Evolutionary conservation across 2,113 vertebrate genomes (phyloP).

Genomic region (Stigmatopora argus): DNA sequence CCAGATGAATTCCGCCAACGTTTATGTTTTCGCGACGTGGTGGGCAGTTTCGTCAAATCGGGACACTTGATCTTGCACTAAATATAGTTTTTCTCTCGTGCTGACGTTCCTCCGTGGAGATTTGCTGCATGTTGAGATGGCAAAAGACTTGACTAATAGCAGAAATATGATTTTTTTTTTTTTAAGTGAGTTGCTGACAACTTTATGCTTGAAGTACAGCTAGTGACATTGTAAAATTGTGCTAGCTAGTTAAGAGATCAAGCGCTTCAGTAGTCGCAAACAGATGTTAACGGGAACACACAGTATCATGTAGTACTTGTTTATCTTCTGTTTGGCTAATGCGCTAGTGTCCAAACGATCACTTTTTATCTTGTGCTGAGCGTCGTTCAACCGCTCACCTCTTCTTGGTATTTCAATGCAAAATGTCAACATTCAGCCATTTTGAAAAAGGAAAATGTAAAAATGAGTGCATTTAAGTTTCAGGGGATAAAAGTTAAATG

Average conservation of each 20-base stretch:
- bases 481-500: too few relatives aligned
- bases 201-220: neutral
- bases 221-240: neutral
- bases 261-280: neutral
- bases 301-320: neutral
- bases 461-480: too few relatives aligned
- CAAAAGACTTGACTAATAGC: neutral
- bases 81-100: neutral
- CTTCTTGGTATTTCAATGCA: too few relatives aligned
- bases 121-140: neutral
- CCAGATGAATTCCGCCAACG: slow-evolving; percentile 2
- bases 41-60: neutral
- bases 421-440: too few relatives aligned
- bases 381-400: too few relatives aligned
- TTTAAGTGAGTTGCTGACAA: too few relatives aligned
- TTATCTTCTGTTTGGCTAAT: too few relatives aligned
- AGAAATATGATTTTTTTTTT: neutral
- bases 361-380: too few relatives aligned
- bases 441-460: too few relatives aligned
- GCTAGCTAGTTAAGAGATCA: neutral
- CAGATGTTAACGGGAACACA: neutral
- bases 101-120: neutral
- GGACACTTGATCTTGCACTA: neutral
- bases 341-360: too few relatives aligned
- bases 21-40: slow-evolving; percentile 1